Base-by-base conservation (phyloP, 2,888 invertebrate genomes). In the Cabera pusaria region DNA sequence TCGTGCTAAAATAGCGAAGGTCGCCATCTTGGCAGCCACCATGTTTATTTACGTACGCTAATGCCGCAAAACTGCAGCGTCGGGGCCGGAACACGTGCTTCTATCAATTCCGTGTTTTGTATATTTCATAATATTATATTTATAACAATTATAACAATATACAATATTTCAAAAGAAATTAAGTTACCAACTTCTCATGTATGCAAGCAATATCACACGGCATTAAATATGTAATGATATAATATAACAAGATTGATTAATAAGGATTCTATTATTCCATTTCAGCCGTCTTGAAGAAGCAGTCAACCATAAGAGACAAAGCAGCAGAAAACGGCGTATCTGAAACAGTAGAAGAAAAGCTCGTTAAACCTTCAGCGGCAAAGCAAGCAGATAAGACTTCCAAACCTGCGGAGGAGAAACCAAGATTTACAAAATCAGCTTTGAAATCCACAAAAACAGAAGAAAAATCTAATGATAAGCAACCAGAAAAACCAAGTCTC, bases 41-140 rank as follows among this genome's bases (percentile, higher is more conserved):
- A 65, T 85, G 82, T 87, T 86, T 88, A 87, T 88, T 88, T 88
- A 85, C 83, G 87, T 75, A 72, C 69, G 64, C 64, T 74, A 77
- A 80, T 83, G 82, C 82, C 76, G 76, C 73, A 73, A 78, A 80
- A 80, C 72, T 83, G 82, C 83, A 84, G 64, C 63, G 65, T 62
- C 70, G 72, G 69, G 71, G 75, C 59, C 71, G 57, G 35, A 60
- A 65, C 81, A 82, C 80, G 77, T 81, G 81, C 66, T 80, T 63
- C 64, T 56, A 73, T 80, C 74, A 73, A 72, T 78, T 71, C 61
- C 17, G 2, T n/a, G n/a, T n/a, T n/a, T n/a, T n/a, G n/a, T n/a
- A n/a, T n/a, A n/a, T n/a, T n/a, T n/a, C n/a, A n/a, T n/a, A n/a
- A n/a, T n/a, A n/a, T n/a, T n/a, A n/a, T n/a, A n/a, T n/a, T n/a